Evolutionary conservation across 1,140 invertebrate genomes (phyloP).

Genomic region (Caligus rogercresseyi): DNA sequence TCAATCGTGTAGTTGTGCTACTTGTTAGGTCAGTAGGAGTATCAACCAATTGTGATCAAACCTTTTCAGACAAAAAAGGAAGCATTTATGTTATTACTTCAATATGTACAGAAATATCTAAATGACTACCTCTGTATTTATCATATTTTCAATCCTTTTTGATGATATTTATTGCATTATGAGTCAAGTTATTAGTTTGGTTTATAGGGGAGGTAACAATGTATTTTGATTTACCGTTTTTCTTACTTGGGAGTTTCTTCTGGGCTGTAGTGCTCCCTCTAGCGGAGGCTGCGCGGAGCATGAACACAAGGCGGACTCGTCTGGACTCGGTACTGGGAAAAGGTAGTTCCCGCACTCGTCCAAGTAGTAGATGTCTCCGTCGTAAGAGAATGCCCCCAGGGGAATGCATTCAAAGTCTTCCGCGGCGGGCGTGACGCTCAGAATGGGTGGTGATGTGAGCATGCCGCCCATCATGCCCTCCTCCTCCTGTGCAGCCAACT

Average conservation of each 20-base stretch:
- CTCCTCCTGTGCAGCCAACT: not conserved
- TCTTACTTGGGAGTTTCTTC: not conserved
- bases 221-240: not conserved
- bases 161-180: too few species aligned
- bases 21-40: too few species aligned
- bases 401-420: slow-evolving; percentile 16
- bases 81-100: not conserved
- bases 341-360: slow-evolving; percentile 20
- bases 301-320: not conserved
- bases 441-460: not conserved
- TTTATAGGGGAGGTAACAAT: too few species aligned
- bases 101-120: too few species aligned
- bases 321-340: slow-evolving; percentile 15
- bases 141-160: too few species aligned
- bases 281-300: not conserved
- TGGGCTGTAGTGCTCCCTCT: not conserved
- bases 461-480: not conserved
- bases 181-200: too few species aligned
- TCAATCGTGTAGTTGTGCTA: too few species aligned
- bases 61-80: too few species aligned
- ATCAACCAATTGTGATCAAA: too few species aligned
- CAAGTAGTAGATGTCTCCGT: slow-evolving; percentile 15
- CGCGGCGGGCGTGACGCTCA: not conserved
- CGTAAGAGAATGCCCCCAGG: not conserved
- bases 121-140: too few species aligned